Conservation (phyloP, 2,797 vertebrate genomes). For the Danio kyathit region DNA sequence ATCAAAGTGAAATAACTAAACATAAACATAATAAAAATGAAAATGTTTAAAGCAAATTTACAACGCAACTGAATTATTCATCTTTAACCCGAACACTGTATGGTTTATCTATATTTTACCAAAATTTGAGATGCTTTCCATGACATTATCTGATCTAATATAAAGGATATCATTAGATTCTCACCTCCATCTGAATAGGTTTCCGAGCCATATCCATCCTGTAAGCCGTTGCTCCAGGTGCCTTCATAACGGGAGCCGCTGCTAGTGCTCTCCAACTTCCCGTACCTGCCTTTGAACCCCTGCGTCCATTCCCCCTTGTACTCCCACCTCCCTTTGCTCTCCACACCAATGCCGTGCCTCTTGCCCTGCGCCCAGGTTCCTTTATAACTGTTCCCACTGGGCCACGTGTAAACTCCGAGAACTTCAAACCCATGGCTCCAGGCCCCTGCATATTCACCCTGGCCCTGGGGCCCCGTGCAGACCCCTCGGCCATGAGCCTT, state of each 20-base stretch:
- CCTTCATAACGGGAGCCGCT: conserved; percentile 95
- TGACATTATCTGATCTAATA: background rate
- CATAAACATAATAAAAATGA: too few species aligned
- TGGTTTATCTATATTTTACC: too few species aligned
- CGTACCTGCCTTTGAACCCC: conserved; percentile 97
- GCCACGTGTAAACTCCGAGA: conserved; percentile 98
- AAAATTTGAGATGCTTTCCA: background rate
- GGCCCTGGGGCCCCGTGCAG: conserved; percentile 97
- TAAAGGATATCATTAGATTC: conserved; percentile 47
- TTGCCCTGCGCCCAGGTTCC: conserved; percentile 99
- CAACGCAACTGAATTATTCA: too few species aligned
- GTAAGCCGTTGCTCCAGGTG: conserved; percentile 97
- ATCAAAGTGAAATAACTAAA: too few species aligned
- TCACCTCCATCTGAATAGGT: conserved; percentile 98
- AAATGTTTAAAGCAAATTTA: too few species aligned
- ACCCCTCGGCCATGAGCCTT: conserved; percentile 97
- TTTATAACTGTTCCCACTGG: conserved; percentile 96
- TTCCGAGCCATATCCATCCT: conserved; percentile 97
- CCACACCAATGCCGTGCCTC: conserved; percentile 95
- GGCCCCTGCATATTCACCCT: conserved; percentile 95
- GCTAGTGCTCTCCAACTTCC: conserved; percentile 93
- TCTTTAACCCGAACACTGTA: too few species aligned
- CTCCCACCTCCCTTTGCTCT: conserved; percentile 97
- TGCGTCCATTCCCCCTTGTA: conserved; percentile 98
- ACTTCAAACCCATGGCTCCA: conserved; percentile 98